These are phyloP conservation scores for Cavia aperea DNA, from an alignment of 2,113 vertebrate genomes.

Conservation along the genomic window DNA sequence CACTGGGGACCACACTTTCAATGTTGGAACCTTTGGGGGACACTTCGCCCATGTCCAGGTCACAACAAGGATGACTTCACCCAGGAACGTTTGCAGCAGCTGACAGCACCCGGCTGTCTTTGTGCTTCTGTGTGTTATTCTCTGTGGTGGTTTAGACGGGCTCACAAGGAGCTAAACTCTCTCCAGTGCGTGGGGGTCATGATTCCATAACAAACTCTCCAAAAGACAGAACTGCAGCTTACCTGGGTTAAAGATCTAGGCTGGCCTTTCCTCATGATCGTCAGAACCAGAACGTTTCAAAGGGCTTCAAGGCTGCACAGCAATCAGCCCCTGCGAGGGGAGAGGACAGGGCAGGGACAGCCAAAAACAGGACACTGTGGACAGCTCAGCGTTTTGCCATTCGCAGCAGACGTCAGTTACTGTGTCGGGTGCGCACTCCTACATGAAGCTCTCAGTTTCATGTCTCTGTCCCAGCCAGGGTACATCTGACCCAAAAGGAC, in stretches of 20 bases:
- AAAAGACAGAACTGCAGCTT: not conserved
- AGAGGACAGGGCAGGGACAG: not conserved
- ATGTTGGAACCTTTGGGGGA: not conserved
- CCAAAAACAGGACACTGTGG: not conserved
- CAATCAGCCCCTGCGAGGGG: not conserved
- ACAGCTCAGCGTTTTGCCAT: not conserved
- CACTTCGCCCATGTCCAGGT: not conserved
- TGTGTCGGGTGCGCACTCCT: not conserved
- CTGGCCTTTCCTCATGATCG: not conserved
- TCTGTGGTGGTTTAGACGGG: not conserved
- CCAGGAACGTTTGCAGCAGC: not conserved
- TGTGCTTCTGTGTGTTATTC: not conserved
- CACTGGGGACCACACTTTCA: not conserved
- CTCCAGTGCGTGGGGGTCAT: not conserved
- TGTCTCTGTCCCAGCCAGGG: no score
- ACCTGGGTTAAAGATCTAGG: not conserved
- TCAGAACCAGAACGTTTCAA: not conserved
- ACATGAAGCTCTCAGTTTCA: not conserved
- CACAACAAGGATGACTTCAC: not conserved
- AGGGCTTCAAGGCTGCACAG: not conserved
- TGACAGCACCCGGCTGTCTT: not conserved
- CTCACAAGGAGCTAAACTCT: not conserved
- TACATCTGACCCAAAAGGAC: not conserved
- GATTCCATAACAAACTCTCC: not conserved
- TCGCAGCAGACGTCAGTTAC: not conserved